Evolutionary conservation across 1,140 invertebrate species (phyloP).

Genomic region (Neomicropteryx cornuta): DNA sequence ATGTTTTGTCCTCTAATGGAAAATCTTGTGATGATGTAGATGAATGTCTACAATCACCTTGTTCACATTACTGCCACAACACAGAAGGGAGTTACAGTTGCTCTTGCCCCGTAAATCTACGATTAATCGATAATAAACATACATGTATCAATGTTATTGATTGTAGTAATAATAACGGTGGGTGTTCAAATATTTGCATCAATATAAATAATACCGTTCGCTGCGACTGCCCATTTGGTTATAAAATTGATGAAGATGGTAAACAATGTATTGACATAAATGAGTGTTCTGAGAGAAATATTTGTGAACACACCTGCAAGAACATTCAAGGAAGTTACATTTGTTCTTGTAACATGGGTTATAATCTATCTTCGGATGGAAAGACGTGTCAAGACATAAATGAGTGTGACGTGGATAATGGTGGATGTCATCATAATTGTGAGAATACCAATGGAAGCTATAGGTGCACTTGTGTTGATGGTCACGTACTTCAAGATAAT

Average conservation of each 20-base stretch:
- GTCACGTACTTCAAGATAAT: background rate
- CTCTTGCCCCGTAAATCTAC: slow-evolving; percentile 49
- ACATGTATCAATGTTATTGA: slow-evolving; percentile 73
- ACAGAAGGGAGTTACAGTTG: slow-evolving; percentile 36
- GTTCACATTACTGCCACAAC: slow-evolving; percentile 35
- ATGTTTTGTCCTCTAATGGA: slow-evolving; percentile 34
- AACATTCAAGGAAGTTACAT: slow-evolving; percentile 64
- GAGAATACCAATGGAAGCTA: slow-evolving; percentile 39
- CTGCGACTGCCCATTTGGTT: no score
- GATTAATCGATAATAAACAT: slow-evolving; percentile 55
- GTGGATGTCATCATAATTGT: slow-evolving; percentile 36
- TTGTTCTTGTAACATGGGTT: slow-evolving; percentile 61
- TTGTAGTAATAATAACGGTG: slow-evolving; percentile 56
- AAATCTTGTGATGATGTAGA: slow-evolving; percentile 49
- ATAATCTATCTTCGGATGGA: slow-evolving; percentile 52
- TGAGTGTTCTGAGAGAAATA: no score
- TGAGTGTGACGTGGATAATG: slow-evolving; percentile 50
- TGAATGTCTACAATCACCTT: slow-evolving; percentile 40
- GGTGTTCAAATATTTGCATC: slow-evolving; percentile 49
- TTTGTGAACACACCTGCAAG: no score
- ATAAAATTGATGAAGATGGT: no score
- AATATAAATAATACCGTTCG: no score
- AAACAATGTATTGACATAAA: no score
- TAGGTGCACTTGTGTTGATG: slow-evolving; percentile 9
- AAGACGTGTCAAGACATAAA: slow-evolving; percentile 63